These are phyloP conservation scores for Caranx melampygus DNA, from an alignment of 2,113 vertebrate genomes.

Conservation along the genomic window DNA sequence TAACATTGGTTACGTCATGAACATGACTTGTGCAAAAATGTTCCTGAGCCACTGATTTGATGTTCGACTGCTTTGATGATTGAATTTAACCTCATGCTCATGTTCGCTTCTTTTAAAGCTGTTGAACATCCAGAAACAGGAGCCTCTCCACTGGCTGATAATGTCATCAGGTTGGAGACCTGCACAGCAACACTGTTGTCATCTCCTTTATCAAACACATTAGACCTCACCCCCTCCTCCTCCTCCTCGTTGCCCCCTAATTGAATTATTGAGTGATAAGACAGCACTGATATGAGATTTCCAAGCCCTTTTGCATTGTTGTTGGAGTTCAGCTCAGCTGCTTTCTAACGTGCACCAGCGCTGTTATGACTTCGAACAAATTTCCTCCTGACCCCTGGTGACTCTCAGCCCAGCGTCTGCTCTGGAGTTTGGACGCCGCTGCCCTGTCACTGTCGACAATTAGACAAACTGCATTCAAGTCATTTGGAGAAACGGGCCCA, in stretches of 20 bases:
- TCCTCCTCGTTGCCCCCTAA: constrained; percentile 8
- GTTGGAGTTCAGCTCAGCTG: constrained; percentile 64
- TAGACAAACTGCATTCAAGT: constrained; percentile 66
- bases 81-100: background rate
- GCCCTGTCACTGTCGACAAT: constrained; percentile 53
- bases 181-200: background rate
- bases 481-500: constrained; percentile 53
- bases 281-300: constrained; percentile 44
- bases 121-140: constrained; percentile 2
- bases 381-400: constrained; percentile 4
- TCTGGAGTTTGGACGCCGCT: constrained; percentile 44
- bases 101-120: background rate
- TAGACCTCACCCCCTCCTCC: constrained; percentile 1
- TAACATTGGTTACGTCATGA: constrained; percentile 53
- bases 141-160: background rate
- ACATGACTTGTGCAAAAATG: background rate
- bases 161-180: background rate
- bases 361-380: constrained; percentile 8
- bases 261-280: constrained; percentile 66
- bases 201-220: constrained; percentile 48
- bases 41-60: background rate
- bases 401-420: constrained; percentile 12
- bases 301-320: constrained; percentile 48
- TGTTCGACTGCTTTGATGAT: background rate
- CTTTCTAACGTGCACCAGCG: background rate